A percentile compares a stretch with the other conserved stretches of the same genome.
Conservation (phyloP, 2,797 vertebrate genomes). For the Enteromius mattozi region DNA sequence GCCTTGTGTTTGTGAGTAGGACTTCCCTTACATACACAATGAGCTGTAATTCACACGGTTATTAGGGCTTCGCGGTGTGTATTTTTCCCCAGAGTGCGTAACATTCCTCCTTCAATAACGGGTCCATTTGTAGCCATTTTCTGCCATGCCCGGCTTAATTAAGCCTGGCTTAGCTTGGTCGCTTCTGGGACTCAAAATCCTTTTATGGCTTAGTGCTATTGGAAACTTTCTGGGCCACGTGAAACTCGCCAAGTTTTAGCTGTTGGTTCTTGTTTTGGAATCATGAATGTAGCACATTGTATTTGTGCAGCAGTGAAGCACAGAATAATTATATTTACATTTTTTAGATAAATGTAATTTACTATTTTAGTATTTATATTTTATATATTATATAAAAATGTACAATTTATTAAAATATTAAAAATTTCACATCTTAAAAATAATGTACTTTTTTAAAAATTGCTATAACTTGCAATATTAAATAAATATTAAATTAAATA, state of each 20-base stretch:
- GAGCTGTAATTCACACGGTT: slow-evolving; percentile 78
- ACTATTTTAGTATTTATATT: background rate
- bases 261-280: background rate
- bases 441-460: background rate
- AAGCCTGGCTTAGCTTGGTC: slow-evolving; percentile 37
- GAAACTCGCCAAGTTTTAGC: slow-evolving; percentile 9
- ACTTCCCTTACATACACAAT: slow-evolving; percentile 72
- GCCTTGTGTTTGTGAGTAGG: slow-evolving; percentile 69
- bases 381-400: background rate
- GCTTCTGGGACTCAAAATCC: slow-evolving; percentile 44
- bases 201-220: slow-evolving; percentile 41
- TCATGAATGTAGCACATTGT: background rate
- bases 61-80: slow-evolving; percentile 60
- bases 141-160: slow-evolving; percentile 37
- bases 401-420: background rate
- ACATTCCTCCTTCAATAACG: slow-evolving; percentile 70
- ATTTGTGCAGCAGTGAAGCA: background rate
- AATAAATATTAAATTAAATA: background rate
- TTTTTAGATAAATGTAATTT: background rate
- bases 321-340: background rate
- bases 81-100: slow-evolving; percentile 51
- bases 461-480: background rate
- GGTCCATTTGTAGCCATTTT: slow-evolving; percentile 60
- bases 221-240: slow-evolving; percentile 17
- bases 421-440: background rate